Evolutionary conservation across 2,888 invertebrate genomes (phyloP), one percentile per base, ranked within the genome.

Genomic region (Rotaria sp.): DNA sequence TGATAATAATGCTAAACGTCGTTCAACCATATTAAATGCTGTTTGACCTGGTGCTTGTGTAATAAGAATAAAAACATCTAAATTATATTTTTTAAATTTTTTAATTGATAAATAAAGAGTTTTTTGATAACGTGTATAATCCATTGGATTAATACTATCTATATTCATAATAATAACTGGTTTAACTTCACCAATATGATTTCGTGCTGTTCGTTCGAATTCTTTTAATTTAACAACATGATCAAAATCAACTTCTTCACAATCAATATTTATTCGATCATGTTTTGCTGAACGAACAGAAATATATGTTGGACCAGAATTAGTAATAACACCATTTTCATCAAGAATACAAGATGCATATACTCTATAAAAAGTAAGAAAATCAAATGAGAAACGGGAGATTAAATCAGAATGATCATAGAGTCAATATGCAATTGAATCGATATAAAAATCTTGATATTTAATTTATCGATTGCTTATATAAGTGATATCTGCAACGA

Each of bases 1-100:
- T 18, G 80, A 80, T 45, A 80, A 45, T 15, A 45, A n/a, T 45
- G 80, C 80, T 45, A 80, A n/a, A 45, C 80, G 80, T 45, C 80
- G 80, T 45, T 80, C 80, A 45, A 13, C 24, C n/a, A 8, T 45
- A 45, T 11, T 26, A 21, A 45, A 80, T 41, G n/a, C n/a, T 45
- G 80, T 4, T 80, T 80, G 80, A 45, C 80, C 80, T n/a, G 80
- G 80, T 67, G 90, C 90, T 88, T 89, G 90, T 50, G 89, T 90
- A 50, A 88, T 88, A 88, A 86, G 85, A 88, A 85, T 67, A 35
- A 67, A 67, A 35, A 10, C 67, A 67, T 67, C 67, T 67, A 67
- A 38, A 35, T 67, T 67, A 35, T 87, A 84, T 24, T 84, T 67
- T 75, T 88, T 86, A 74, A 89, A 89, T 84, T 87, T 85, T 30